These are phyloP conservation scores for Alviniconcha marisindica DNA, from an alignment of 1,140 invertebrate genomes.

Conservation along the genomic window DNA sequence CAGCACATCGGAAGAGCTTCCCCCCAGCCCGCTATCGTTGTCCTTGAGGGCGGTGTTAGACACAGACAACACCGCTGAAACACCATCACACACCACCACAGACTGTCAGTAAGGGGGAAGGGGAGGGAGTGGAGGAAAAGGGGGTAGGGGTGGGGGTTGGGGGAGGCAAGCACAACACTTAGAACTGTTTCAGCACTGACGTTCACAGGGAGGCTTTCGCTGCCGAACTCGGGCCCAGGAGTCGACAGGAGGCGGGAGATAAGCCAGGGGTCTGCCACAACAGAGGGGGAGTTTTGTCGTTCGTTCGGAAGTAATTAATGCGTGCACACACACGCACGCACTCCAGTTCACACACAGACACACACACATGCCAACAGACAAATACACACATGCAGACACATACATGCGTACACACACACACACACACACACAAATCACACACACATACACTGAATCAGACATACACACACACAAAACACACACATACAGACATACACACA, in stretches of 20 bases:
- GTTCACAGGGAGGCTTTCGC: too few species aligned
- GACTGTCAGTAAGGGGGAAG: background rate
- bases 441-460: background rate
- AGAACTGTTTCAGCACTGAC: background rate
- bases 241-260: too few species aligned
- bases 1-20: conserved; percentile 62
- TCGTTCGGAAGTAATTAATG: too few species aligned
- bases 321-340: too few species aligned
- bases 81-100: conserved; percentile 34
- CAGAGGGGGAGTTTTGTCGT: too few species aligned
- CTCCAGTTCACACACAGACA: too few species aligned
- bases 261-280: too few species aligned
- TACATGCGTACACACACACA: background rate
- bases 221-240: too few species aligned
- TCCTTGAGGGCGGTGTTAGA: conserved; percentile 52
- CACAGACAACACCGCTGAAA: conserved; percentile 67
- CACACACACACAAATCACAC: background rate
- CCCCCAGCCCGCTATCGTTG: conserved; percentile 64
- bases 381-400: too few species aligned
- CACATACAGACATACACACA: too few species aligned
- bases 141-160: background rate
- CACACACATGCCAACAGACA: too few species aligned
- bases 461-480: background rate
- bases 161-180: background rate
- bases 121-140: background rate